Evolutionary conservation across 2,797 vertebrate genomes (phyloP), one percentile per base, ranked within the genome.

Genomic region (Poeciliopsis turneri): DNA sequence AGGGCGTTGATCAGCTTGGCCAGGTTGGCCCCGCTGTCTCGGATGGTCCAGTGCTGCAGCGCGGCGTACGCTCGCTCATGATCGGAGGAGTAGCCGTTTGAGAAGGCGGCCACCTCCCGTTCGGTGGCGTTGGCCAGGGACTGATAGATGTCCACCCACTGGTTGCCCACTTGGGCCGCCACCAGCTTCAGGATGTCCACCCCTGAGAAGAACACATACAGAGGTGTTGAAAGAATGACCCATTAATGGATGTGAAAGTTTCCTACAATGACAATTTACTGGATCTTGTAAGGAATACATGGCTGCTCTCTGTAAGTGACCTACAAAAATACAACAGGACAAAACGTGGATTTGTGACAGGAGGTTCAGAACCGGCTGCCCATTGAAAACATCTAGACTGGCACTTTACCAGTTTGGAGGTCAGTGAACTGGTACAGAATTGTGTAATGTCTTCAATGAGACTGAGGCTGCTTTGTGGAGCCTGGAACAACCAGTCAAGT

Each of bases 101-200:
- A 97, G 90, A 99, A 98, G 13, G 97, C 97, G 0, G 97, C 96
- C 86, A 99, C 96, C 91, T 99, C 98, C 0, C 97, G 94, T 92
- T 98, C 98, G 0, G 96, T 97, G 87, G 97, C 97, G 0, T 97
- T 98, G 90, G 97, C 97, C 91, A 99, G 93, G 64, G 96, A 96
- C 91, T 97, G 97, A 85, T 99, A 99, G 86, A 99, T 96, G 78
- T 98, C 97, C 51, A 98, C 97, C 98, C 98, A 99, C 90, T 98
- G 97, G 87, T 96, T 96, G 61, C 98, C 98, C 47, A 99, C 95
- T 69, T 99, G 97, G 4, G 97, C 96, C 0, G 98, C 97, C 53
- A 99, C 98, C 78, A 99, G 94, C 93, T 97, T 98, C 88, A 99
- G 89, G 88, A 99, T 99, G 91, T 99, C 98, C 12, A 99, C 97